Evolutionary conservation across 2,797 vertebrate genomes (phyloP), one percentile per base, ranked within the genome.

Genomic region (Gallinago nigripennis): DNA sequence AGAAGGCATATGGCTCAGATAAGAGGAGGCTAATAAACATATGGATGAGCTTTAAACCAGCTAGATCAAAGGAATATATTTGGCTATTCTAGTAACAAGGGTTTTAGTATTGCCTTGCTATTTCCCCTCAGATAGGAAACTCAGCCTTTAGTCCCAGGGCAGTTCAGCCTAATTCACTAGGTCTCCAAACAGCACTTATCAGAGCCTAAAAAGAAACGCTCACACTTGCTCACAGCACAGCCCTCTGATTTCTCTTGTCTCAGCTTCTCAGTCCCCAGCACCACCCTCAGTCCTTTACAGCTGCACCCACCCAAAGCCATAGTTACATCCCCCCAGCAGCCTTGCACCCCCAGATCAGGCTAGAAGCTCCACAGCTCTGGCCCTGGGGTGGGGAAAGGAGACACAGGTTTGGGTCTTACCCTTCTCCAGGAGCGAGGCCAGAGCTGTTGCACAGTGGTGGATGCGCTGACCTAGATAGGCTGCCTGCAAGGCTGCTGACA

Each of bases 1-100:
- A 83, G 43, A 69, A 86, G 65, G 54, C 90, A 88, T 43, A 58
- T 48, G 80, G 82, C 73, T 93, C 61, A 95, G 88, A 92, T 93
- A 94, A 92, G 77, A 75, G 37, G 25, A 81, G 33, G 30, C 50
- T 95, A 86, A 88, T 93, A 95, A 96, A 76, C 88, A 88, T 86
- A 95, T 79, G 83, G 91, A 96, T 94, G 92, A 88, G 73, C 24
- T 79, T 93, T 91, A 90, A 95, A 86, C 39, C 66, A 79, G 83
- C 43, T 82, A 92, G 68, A 96, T 91, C 79, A 94, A 94, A 96
- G 63, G 77, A 92, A 93, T 90, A 41, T 79, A 93, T 86, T 70
- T 91, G 73, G 51, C 65, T 60, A 45, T 63, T 79, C 54, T 90
- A 46, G 12, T 84, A 72, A 78, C 8, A 60, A 88, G 51, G 30